These are phyloP conservation scores for Leguminivora glycinivorella DNA, from an alignment of 1,140 invertebrate species.

Conservation along the genomic window DNA sequence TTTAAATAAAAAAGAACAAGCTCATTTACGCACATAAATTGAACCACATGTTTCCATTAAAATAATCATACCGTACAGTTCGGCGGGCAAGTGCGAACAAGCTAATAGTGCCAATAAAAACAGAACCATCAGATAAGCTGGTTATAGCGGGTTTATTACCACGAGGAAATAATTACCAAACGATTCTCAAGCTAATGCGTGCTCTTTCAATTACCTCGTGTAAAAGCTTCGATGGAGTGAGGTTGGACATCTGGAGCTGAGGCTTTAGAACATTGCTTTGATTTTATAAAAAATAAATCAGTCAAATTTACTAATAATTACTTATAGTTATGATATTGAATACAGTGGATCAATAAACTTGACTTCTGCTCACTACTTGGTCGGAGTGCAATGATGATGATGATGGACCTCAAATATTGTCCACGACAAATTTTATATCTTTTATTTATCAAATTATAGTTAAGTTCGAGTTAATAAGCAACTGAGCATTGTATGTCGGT, in stretches of 20 bases:
- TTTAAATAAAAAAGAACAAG: background rate
- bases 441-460: too few relatives aligned
- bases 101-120: slow-evolving; percentile 21
- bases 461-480: too few relatives aligned
- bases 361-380: too few relatives aligned
- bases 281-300: background rate
- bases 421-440: too few relatives aligned
- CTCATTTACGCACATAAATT: background rate
- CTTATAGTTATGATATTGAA: too few relatives aligned
- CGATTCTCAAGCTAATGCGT: background rate
- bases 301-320: too few relatives aligned
- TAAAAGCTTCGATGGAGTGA: slow-evolving; percentile 14
- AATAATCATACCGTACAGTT: slow-evolving; percentile 15
- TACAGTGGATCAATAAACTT: too few relatives aligned
- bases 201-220: slow-evolving; percentile 25
- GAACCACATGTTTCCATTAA: slow-evolving; percentile 22
- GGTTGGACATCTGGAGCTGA: background rate
- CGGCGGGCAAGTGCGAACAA: slow-evolving; percentile 1
- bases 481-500: too few relatives aligned
- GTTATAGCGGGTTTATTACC: slow-evolving; percentile 14
- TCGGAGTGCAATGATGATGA: too few relatives aligned
- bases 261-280: background rate
- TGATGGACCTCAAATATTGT: too few relatives aligned
- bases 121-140: slow-evolving; percentile 11
- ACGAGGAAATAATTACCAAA: slow-evolving; percentile 23